Percentiles rank a stretch among this genome's conserved stretches.
phyloP scores from a whole-genome alignment of 2,113 vertebrate genomes.

The Coracopsis vasa region DNA sequence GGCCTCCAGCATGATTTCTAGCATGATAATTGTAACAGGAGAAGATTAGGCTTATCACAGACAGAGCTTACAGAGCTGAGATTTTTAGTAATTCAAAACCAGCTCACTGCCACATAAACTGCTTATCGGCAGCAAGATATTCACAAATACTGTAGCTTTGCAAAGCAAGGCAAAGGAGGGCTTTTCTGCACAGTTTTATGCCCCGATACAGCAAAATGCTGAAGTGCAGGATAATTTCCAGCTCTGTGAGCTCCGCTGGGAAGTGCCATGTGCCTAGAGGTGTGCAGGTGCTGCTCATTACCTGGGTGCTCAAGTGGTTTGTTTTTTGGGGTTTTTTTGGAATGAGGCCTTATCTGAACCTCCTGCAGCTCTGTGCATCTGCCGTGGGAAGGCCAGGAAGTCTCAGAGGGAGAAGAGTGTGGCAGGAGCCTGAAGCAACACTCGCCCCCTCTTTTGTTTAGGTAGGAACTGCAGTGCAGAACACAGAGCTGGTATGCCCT shows the following conservation, averaged over 20 bases:
- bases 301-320: not conserved
- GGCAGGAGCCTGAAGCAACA: not conserved
- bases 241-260: not conserved
- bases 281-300: conserved; percentile 52
- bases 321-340: not conserved
- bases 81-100: conserved; percentile 30
- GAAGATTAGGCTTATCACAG: conserved; percentile 53
- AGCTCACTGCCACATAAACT: not conserved
- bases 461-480: not conserved
- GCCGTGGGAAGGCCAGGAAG: not conserved
- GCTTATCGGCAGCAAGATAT: not conserved
- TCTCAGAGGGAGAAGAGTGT: not conserved
- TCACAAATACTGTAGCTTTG: not conserved
- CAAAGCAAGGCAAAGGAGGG: not conserved
- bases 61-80: not conserved
- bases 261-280: not conserved
- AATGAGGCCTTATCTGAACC: conserved; percentile 33
- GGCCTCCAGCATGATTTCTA: conserved; percentile 42
- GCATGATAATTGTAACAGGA: conserved; percentile 36
- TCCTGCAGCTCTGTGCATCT: conserved; percentile 4
- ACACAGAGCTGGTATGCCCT: not conserved
- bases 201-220: not conserved
- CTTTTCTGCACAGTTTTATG: not conserved
- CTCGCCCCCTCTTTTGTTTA: not conserved
- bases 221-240: not conserved